Evolutionary conservation across 2,113 vertebrate genomes (phyloP).

Genomic region (Chionis minor): DNA sequence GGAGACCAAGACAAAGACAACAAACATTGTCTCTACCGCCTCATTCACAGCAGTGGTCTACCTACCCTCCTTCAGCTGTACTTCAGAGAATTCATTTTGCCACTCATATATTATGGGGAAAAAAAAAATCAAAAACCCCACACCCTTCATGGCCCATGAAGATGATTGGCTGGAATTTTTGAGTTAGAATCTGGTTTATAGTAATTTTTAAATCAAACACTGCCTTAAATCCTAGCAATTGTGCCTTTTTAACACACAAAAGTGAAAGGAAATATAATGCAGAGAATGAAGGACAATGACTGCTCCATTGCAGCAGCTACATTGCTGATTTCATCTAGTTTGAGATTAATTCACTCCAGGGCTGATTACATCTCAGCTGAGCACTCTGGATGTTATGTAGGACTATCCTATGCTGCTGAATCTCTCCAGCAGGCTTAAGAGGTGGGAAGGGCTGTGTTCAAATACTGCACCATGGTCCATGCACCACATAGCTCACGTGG

Average conservation of each 20-base stretch:
- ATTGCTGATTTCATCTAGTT: background rate
- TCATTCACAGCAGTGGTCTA: background rate
- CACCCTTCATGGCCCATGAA: fast-evolving
- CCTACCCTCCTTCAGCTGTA: background rate
- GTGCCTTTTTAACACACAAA: background rate
- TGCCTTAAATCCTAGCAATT: background rate
- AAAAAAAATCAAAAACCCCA: fast-evolving
- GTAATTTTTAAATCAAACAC: background rate
- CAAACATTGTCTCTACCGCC: background rate
- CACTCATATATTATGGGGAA: background rate
- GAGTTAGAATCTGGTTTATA: background rate
- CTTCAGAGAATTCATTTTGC: background rate
- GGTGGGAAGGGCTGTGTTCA: background rate
- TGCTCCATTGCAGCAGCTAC: background rate
- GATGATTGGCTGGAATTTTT: background rate
- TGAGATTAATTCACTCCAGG: background rate
- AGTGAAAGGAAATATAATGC: background rate
- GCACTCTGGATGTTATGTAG: background rate
- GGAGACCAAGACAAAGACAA: background rate
- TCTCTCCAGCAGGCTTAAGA: background rate
- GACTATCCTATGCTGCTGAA: background rate
- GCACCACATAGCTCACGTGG: background rate
- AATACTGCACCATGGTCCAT: background rate
- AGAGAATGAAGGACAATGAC: background rate
- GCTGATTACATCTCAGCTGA: background rate